phyloP scores from a whole-genome alignment of 2,888 invertebrate genomes.

The Oscheius sp. region DNA sequence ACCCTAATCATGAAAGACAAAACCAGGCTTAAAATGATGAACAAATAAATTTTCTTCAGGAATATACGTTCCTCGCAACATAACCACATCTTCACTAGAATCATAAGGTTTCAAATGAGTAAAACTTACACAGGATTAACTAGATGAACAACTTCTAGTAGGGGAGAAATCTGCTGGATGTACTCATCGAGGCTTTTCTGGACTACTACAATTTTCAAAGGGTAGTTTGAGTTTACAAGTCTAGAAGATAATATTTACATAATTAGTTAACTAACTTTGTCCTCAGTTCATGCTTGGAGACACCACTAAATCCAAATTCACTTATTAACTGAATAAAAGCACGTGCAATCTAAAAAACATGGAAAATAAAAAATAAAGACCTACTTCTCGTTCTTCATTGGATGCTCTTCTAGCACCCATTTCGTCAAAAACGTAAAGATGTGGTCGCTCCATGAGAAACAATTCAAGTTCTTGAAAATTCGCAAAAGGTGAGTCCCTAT shows the following conservation, averaged over 20 bases:
- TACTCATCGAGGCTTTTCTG: constrained; percentile 10
- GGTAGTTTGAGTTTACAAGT: constrained; percentile 13
- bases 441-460: constrained; percentile 13
- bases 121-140: constrained; percentile 12
- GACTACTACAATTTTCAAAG: constrained; percentile 14
- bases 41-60: constrained; percentile 14
- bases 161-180: constrained; percentile 6
- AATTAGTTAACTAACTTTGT: not conserved
- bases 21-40: constrained; percentile 23
- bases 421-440: constrained; percentile 1
- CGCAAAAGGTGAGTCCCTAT: constrained; percentile 11
- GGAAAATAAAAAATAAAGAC: not conserved
- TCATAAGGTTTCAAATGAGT: not conserved
- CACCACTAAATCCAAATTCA: constrained; percentile 13
- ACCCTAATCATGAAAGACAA: not conserved
- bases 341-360: constrained; percentile 1
- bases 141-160: constrained; percentile 7
- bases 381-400: not conserved
- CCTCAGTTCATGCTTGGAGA: constrained; percentile 1
- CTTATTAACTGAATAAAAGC: constrained; percentile 17
- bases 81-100: constrained; percentile 18
- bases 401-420: constrained; percentile 3
- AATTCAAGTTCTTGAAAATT: constrained; percentile 10
- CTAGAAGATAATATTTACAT: not conserved
- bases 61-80: constrained; percentile 20